Conservation (phyloP, 2,888 invertebrate species). For the Orthosia gothica region DNA sequence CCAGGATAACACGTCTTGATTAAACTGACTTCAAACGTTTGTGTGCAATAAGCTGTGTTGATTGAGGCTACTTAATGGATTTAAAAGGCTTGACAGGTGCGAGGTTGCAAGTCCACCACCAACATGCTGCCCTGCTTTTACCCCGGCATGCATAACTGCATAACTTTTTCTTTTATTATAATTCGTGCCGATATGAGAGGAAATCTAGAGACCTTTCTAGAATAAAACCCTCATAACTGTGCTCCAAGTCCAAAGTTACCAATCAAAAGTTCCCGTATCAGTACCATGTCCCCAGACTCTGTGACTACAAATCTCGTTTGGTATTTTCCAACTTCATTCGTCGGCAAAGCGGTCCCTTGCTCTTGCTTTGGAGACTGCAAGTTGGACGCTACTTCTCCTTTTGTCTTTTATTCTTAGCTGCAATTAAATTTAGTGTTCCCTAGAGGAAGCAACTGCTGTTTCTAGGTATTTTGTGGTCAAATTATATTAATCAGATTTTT, state of each 20-base stretch:
- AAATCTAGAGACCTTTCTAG: neutral
- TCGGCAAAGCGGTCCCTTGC: slow-evolving; percentile 51
- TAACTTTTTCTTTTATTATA: neutral
- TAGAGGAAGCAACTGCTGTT: slow-evolving; percentile 5
- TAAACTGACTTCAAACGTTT: too few relatives aligned
- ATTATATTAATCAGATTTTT: neutral
- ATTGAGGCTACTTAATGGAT: too few relatives aligned
- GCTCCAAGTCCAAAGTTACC: slow-evolving; percentile 30
- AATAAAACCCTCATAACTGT: slow-evolving; percentile 11
- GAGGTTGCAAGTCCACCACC: too few relatives aligned
- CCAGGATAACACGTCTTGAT: neutral
- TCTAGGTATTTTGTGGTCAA: neutral
- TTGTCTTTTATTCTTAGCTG: slow-evolving; percentile 42
- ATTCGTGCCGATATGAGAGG: neutral
- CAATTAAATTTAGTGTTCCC: slow-evolving; percentile 50
- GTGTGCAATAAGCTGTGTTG: too few relatives aligned
- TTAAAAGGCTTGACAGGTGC: too few relatives aligned
- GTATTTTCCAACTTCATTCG: slow-evolving; percentile 54
- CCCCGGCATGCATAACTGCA: neutral
- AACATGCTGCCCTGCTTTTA: neutral
- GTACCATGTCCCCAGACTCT: slow-evolving; percentile 43
- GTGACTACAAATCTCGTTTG: slow-evolving; percentile 58
- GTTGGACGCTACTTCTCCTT: slow-evolving; percentile 45
- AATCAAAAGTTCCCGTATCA: slow-evolving; percentile 59
- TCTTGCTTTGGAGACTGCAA: slow-evolving; percentile 46